phyloP scores from a whole-genome alignment of 1,140 invertebrate genomes.

The Plectrocnemia conspersa region DNA sequence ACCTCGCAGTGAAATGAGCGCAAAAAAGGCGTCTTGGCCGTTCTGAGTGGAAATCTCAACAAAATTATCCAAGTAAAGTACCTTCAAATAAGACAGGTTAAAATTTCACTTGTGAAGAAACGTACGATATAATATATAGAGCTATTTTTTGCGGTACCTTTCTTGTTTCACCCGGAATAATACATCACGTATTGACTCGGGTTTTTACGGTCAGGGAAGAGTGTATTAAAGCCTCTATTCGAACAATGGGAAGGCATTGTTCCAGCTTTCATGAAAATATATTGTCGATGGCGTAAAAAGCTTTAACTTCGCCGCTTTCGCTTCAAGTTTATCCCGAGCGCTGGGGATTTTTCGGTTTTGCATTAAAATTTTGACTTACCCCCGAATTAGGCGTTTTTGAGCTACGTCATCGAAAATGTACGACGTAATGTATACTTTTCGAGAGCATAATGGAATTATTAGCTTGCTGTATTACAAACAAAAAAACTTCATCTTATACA shows the following conservation, averaged over 20 bases:
- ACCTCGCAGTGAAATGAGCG: no score
- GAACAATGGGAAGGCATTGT: constrained; percentile 17
- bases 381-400: no score
- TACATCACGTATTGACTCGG: constrained; percentile 19
- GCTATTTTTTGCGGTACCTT: no score
- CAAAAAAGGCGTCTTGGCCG: no score
- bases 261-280: constrained; percentile 27
- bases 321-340: not conserved
- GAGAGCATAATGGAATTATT: no score
- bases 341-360: not conserved
- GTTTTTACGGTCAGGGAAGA: constrained; percentile 11
- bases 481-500: no score
- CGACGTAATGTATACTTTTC: no score
- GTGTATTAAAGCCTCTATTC: constrained; percentile 12
- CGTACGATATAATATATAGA: no score
- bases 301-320: constrained; percentile 21
- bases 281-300: constrained; percentile 29
- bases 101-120: constrained; percentile 5
- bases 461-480: no score
- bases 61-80: constrained; percentile 1
- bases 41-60: not conserved
- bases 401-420: no score
- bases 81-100: not conserved
- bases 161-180: constrained; percentile 1
- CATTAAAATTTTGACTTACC: no score